Evolutionary conservation across 2,113 vertebrate species (phyloP), one percentile per base, ranked within the genome.

Genomic region (Microcebus murinus): DNA sequence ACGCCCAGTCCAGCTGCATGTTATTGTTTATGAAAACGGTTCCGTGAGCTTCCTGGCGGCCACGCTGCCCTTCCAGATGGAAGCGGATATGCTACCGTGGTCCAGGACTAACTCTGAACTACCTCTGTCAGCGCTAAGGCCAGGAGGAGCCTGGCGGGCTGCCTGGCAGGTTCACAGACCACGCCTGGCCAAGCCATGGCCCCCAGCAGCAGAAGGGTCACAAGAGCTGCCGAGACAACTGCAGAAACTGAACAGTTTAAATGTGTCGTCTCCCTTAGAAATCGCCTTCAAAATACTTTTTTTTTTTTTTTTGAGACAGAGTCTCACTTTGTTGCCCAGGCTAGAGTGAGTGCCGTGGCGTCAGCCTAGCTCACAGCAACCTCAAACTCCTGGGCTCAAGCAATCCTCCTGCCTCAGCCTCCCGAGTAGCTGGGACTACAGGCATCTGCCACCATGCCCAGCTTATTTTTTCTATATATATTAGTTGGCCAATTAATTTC

Each of bases 1-100:
- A 2, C 0, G 3, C 31, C 63, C 42, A 9, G 1, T 36, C 29
- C 34, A 45, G 34, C 67, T 10, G 7, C 18, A 1, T 4, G 4
- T 29, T 20, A 0, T 50, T 34, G 23, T n/a, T 23, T 15, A 61
- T 4, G 31, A 36, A 80, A 17, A 71, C 1, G 23, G 59, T 45
- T 52, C 55, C 4, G 17, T 0, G 76, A 39, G 59, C 34, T 31
- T n/a, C 71, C 20, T 8, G 0, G 1, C 20, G 18, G 7, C 50
- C 23, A 6, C 42, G 17, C 31, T 48, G 34, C 15, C 21, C 74
- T 20, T 57, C 59, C 3, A 0, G 25, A 14, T 8, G 2, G 73
- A 39, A 25, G 17, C 55, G 1, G 42, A 25, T 4, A 1, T 18
- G 27, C 12, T 3, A 45, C 52, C 15, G 1, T 10, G 71, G 17